Evolutionary conservation across 2,113 vertebrate genomes (phyloP).

Genomic region (Corydoras sp.): DNA sequence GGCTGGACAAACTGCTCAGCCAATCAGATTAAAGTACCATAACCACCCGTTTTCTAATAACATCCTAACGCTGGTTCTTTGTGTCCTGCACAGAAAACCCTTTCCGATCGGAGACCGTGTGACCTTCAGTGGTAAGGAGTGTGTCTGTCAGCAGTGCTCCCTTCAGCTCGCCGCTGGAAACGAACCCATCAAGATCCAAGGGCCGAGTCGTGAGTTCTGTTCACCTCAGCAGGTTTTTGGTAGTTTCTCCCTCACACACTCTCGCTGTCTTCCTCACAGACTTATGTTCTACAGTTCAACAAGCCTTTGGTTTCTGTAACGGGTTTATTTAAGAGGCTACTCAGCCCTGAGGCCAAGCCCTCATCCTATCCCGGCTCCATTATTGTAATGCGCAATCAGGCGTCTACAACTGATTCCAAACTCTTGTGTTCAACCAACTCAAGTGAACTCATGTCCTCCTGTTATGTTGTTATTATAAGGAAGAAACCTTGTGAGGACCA

Average conservation of each 20-base stretch:
- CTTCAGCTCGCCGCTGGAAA: constrained; percentile 77
- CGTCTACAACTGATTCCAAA: too few species aligned
- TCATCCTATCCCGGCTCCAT: not conserved
- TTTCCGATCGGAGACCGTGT: constrained; percentile 98
- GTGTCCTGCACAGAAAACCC: constrained; percentile 74
- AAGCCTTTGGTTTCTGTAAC: too few species aligned
- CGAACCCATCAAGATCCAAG: constrained; percentile 95
- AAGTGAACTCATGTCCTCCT: too few species aligned
- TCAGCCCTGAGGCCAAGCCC: not conserved
- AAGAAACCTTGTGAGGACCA: too few species aligned
- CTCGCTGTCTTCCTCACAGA: not conserved
- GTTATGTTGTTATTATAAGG: too few species aligned
- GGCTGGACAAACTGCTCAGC: too few species aligned
- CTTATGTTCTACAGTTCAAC: too few species aligned
- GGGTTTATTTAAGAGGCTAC: too few species aligned
- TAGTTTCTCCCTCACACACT: not conserved
- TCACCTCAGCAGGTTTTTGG: not conserved
- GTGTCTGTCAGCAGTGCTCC: constrained; percentile 94
- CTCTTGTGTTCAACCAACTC: too few species aligned
- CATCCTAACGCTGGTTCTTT: constrained; percentile 13
- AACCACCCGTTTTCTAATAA: constrained; percentile 20
- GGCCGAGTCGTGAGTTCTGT: constrained; percentile 90
- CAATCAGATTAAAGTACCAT: too few species aligned
- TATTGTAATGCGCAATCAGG: not conserved
- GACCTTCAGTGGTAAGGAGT: constrained; percentile 95